Conservation (phyloP, 1,140 invertebrate species). For the Lasioglossum baleicum region DNA sequence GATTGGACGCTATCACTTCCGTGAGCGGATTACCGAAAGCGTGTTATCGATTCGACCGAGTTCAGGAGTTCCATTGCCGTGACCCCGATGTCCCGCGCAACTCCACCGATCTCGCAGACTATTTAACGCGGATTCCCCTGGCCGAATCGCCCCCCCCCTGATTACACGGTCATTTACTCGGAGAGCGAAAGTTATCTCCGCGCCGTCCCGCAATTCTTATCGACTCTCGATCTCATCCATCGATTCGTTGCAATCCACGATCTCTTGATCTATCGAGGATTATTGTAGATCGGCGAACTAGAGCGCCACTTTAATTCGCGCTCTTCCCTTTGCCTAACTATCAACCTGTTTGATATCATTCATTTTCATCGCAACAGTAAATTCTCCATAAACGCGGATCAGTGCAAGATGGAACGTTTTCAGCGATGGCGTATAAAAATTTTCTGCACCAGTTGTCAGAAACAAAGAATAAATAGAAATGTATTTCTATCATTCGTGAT, state of each 20-base stretch:
- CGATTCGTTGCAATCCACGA: not conserved
- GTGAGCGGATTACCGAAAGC: slow-evolving; percentile 16
- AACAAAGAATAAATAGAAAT: no score
- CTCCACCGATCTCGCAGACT: not conserved
- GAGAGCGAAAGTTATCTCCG: slow-evolving; percentile 7
- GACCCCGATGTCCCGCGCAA: not conserved
- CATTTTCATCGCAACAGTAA: no score
- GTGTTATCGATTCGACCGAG: slow-evolving; percentile 38
- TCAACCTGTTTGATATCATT: no score
- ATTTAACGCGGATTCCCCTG: not conserved
- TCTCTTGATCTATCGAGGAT: not conserved
- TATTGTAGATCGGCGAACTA: no score
- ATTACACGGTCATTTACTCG: not conserved
- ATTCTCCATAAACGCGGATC: no score
- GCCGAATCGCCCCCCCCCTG: not conserved
- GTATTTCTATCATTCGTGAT: no score
- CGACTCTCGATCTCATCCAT: not conserved
- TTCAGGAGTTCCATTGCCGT: not conserved
- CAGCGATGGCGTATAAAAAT: no score
- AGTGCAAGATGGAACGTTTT: no score
- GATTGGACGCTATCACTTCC: slow-evolving; percentile 22
- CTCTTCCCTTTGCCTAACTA: no score
- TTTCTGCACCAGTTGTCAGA: no score
- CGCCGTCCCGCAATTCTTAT: slow-evolving; percentile 3
- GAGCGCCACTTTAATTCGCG: not conserved